Conservation (phyloP, 2,113 vertebrate species). For the Psephotus haematonotus region DNA sequence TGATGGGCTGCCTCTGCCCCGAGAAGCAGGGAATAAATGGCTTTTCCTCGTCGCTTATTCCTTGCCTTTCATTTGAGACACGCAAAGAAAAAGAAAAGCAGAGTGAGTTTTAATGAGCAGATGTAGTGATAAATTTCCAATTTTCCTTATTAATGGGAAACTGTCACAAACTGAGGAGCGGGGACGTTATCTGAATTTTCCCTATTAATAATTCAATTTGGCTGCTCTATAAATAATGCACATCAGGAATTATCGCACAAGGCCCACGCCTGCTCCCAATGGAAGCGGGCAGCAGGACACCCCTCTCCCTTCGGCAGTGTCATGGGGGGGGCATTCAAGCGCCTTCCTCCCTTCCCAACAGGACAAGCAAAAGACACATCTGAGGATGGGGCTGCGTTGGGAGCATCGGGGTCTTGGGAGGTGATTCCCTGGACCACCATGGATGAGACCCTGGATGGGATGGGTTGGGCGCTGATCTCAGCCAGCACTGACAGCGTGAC, state of each 20-base stretch:
- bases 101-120: constrained; percentile 58
- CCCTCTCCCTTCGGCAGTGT: neutral
- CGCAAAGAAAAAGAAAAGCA: neutral
- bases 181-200: constrained; percentile 62
- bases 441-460: neutral
- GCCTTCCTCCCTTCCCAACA: neutral
- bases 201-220: constrained; percentile 64
- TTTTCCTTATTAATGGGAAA: constrained; percentile 69
- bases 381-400: accelerated
- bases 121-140: constrained; percentile 72
- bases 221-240: constrained; percentile 56
- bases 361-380: neutral
- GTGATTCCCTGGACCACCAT: accelerated
- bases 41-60: constrained; percentile 28
- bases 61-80: constrained; percentile 41
- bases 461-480: accelerated
- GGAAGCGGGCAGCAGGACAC: neutral
- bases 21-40: constrained; percentile 23
- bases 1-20: constrained; percentile 3
- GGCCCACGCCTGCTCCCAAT: neutral
- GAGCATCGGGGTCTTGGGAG: neutral
- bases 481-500: neutral
- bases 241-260: neutral
- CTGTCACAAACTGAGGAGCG: constrained; percentile 47
- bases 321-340: neutral